A percentile compares a stretch with the other conserved stretches of the same genome.
Conservation (phyloP, 2,113 vertebrate species). For the Hemiscyllium ocellatum region DNA sequence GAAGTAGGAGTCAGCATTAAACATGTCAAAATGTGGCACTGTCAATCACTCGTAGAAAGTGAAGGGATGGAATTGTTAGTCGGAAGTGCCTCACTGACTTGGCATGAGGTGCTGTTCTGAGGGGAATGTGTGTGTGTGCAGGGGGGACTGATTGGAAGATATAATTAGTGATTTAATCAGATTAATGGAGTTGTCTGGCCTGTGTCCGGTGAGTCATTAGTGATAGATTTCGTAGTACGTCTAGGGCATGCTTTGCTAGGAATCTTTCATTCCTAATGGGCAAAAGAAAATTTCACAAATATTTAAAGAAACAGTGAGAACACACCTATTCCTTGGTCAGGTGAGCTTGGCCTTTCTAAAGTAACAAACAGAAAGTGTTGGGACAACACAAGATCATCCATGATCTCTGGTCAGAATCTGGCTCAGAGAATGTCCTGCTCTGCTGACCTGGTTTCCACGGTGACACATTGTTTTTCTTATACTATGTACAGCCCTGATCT, state of each 20-base stretch:
- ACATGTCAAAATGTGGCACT: background rate
- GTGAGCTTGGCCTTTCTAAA: background rate
- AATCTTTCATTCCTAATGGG: background rate
- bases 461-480: background rate
- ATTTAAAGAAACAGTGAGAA: background rate
- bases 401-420: background rate
- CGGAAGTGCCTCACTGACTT: background rate
- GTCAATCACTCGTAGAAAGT: background rate
- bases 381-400: background rate
- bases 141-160: background rate
- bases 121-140: background rate
- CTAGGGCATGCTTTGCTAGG: background rate
- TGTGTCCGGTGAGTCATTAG: background rate
- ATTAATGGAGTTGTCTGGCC: background rate
- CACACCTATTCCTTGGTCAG: background rate
- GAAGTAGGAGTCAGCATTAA: background rate
- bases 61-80: background rate
- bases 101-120: background rate
- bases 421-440: background rate
- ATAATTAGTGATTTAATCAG: background rate
- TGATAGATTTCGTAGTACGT: background rate
- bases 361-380: background rate
- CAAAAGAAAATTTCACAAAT: background rate
- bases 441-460: background rate
- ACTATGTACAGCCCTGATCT: background rate